Base-by-base conservation (phyloP, 2,113 vertebrate genomes). In the Ctenomys sociabilis region DNA sequence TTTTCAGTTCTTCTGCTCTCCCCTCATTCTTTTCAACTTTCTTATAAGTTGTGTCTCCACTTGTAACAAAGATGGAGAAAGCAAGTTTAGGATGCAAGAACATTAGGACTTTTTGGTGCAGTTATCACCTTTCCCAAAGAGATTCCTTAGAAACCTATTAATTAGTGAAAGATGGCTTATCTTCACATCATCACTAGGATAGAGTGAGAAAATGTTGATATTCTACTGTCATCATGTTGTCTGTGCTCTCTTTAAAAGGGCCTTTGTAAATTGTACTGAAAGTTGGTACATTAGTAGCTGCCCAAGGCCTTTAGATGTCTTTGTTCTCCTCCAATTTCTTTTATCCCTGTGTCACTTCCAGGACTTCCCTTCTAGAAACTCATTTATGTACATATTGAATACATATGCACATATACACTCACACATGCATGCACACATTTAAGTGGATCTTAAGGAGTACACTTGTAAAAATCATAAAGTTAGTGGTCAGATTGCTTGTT, bases 121-220 rank as follows among this genome's bases (percentile, higher is more conserved):
- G 13, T 96, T 97, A 22, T 4, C 78, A 88, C 7, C 40, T 97
- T 97, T 97, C 68, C 86, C 82, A 86, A 84, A 87, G 49, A 95
- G 94, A 95, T 95, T 96, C 97, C 77, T 97, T 90, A 94, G 94
- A 97, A 97, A 93, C 11, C 0, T 21, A 81, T 32, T 96, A 91
- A 97, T 80, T 95, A 81, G 49, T 95, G 68, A 97, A 88, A 93
- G 68, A 82, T 90, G 57, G 96, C 97, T 97, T 96, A 83, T 66
- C 84, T 92, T 96, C 87, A 93, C 77, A 88, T 85, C 91, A 64
- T 94, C 89, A 82, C 54, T 91, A 63, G 94, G 93, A 96, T 0
- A 1, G 49, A 82, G 52, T 91, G 87, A 97, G 85, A 98, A 97
- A 96, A 1, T 88, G 57, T 6, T 0, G 5, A 45, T 64, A 78